Percentiles rank a stretch among this genome's conserved stretches.
These are phyloP conservation scores for Knipowitschia caucasica DNA, from an alignment of 2,797 vertebrate species.

Conservation along the genomic window DNA sequence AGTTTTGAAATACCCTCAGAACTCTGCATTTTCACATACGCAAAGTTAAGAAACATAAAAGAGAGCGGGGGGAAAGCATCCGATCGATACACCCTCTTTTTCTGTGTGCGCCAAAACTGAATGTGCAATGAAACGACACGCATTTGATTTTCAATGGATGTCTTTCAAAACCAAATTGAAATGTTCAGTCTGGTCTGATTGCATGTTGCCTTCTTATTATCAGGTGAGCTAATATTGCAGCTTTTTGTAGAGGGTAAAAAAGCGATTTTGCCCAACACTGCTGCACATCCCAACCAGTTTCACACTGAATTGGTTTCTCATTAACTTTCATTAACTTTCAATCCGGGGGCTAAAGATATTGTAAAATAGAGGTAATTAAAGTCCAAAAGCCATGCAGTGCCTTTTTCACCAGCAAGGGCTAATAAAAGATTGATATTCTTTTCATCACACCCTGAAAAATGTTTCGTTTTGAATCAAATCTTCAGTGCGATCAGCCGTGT, in stretches of 20 bases:
- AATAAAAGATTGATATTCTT: conserved; percentile 67
- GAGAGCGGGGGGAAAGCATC: too few species aligned
- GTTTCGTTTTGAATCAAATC: conserved; percentile 61
- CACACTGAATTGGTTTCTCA: conserved; percentile 48
- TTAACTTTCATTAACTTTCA: conserved; percentile 57
- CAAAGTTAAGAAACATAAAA: too few species aligned
- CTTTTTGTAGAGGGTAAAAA: conserved; percentile 38
- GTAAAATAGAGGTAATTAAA: conserved; percentile 62
- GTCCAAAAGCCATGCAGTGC: conserved; percentile 36
- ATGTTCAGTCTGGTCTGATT: conserved; percentile 32
- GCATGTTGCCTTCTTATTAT: conserved; percentile 35
- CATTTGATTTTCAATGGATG: conserved; percentile 8
- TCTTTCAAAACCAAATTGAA: conserved; percentile 34
- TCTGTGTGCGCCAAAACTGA: conserved; percentile 11
- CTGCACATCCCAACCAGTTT: conserved; percentile 32
- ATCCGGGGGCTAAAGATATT: conserved; percentile 33
- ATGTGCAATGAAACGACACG: too few species aligned
- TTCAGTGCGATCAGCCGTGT: conserved; percentile 39
- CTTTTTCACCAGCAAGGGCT: conserved; percentile 37
- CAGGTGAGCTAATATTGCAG: conserved; percentile 25
- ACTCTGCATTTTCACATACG: conserved; percentile 1
- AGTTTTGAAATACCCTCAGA: conserved; percentile 27
- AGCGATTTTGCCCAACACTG: conserved; percentile 42
- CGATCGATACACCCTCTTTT: too few species aligned
- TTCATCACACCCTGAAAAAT: conserved; percentile 46